A percentile compares a stretch with the other conserved stretches of the same genome.
Conservation (phyloP, 2,888 invertebrate species). For the Drosophila paramelanica region DNA sequence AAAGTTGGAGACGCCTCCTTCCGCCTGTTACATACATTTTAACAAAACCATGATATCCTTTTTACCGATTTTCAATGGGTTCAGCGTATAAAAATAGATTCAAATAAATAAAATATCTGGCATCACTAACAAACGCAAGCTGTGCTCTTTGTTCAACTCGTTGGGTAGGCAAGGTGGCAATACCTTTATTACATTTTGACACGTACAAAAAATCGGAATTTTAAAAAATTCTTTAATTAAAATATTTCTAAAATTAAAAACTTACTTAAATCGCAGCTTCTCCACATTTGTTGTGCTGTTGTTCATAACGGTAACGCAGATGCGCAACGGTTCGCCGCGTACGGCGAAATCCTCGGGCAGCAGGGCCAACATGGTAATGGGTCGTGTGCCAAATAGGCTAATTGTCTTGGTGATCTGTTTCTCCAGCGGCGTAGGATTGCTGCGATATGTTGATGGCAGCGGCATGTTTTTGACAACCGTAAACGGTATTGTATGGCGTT, state of each 20-base stretch:
- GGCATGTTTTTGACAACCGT: slow-evolving; percentile 82
- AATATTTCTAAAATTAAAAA: not conserved
- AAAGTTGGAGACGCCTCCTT: too few relatives aligned
- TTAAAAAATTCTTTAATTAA: too few relatives aligned
- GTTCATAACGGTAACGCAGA: slow-evolving; percentile 84
- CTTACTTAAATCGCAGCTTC: slow-evolving; percentile 82
- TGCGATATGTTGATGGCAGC: slow-evolving; percentile 65
- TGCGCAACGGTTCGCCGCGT: slow-evolving; percentile 80
- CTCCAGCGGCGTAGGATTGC: slow-evolving; percentile 74
- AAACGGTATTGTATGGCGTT: slow-evolving; percentile 83
- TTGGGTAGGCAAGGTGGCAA: too few relatives aligned
- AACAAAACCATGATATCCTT: too few relatives aligned
- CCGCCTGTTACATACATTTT: too few relatives aligned
- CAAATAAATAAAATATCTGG: too few relatives aligned
- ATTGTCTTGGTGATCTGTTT: slow-evolving; percentile 83
- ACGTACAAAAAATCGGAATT: too few relatives aligned
- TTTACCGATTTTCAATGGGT: too few relatives aligned
- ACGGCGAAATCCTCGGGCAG: slow-evolving; percentile 81
- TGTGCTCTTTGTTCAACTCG: too few relatives aligned
- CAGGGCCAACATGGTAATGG: slow-evolving; percentile 82
- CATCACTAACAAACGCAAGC: too few relatives aligned
- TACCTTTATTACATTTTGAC: too few relatives aligned
- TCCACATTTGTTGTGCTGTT: slow-evolving; percentile 84
- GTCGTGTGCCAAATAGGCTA: slow-evolving; percentile 83
- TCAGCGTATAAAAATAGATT: too few relatives aligned